Evolutionary conservation across 2,888 invertebrate genomes (phyloP).

Genomic region (Cecidostiba fungosa): DNA sequence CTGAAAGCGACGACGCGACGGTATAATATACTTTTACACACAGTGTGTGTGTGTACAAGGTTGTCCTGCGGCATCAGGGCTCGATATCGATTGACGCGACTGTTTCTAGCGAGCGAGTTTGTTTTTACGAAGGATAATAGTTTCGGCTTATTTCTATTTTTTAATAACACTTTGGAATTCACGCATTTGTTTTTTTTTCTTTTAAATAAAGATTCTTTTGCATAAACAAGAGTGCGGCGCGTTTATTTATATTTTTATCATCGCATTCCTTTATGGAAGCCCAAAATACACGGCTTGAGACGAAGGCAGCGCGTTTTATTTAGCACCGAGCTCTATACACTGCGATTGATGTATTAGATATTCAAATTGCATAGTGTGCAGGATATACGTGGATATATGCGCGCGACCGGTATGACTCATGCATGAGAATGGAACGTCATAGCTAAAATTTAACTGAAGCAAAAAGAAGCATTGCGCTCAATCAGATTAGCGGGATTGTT

Average conservation of each 20-base stretch:
- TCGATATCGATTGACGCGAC: neutral
- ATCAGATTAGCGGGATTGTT: neutral
- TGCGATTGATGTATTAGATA: conserved; percentile 50
- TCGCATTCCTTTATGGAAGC: neutral
- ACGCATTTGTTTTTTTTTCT: neutral
- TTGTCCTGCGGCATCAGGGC: neutral
- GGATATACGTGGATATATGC: neutral
- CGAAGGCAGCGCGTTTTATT: neutral
- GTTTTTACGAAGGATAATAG: neutral
- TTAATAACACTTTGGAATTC: no score
- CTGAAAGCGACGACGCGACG: conserved; percentile 39
- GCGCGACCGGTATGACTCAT: conserved; percentile 29
- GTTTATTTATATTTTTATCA: neutral
- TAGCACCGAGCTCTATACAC: neutral
- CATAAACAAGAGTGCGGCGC: neutral
- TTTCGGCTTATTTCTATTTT: neutral
- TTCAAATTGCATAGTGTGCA: conserved; percentile 45
- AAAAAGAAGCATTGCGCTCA: neutral
- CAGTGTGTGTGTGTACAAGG: neutral
- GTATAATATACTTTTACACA: neutral
- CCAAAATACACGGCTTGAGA: neutral
- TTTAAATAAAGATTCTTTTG: neutral
- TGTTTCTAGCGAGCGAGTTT: neutral
- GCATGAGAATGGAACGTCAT: conserved; percentile 14
- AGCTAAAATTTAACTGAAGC: neutral